Conservation (phyloP, 2,113 vertebrate species). For the Paradisaea rubra region DNA sequence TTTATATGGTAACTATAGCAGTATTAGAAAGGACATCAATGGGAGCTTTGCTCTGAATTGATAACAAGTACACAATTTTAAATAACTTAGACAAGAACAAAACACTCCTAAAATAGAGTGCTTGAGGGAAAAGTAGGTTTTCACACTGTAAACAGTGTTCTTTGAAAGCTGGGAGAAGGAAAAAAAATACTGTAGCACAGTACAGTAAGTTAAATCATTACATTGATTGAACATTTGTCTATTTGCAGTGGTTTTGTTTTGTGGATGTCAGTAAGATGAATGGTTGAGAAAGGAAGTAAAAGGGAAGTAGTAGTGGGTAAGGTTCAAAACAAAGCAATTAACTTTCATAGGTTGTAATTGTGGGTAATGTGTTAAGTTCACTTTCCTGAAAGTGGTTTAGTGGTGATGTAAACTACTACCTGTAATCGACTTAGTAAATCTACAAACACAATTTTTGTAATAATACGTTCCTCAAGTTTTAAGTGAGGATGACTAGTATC, state of each 20-base stretch:
- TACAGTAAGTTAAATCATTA: background rate
- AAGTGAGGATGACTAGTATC: background rate
- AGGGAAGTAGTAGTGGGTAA: background rate
- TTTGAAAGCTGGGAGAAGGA: background rate
- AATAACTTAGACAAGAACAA: background rate
- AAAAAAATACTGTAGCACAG: background rate
- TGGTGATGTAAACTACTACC: background rate
- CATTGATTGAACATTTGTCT: background rate
- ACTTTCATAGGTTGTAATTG: background rate
- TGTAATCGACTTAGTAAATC: conserved; percentile 4
- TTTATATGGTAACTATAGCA: background rate
- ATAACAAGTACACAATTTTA: background rate
- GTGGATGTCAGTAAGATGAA: background rate
- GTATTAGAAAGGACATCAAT: background rate
- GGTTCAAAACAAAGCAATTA: background rate
- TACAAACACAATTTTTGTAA: background rate
- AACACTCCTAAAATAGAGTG: background rate
- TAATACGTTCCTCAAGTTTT: background rate
- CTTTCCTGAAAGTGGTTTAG: background rate
- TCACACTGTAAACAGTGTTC: background rate
- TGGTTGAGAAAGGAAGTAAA: background rate
- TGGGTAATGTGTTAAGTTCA: background rate
- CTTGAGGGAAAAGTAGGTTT: background rate
- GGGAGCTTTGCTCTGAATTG: background rate
- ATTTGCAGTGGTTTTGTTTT: background rate